A percentile compares a stretch with the other conserved stretches of the same genome.
phyloP scores from a whole-genome alignment of 2,113 vertebrate species.

The Cololabis saira region DNA sequence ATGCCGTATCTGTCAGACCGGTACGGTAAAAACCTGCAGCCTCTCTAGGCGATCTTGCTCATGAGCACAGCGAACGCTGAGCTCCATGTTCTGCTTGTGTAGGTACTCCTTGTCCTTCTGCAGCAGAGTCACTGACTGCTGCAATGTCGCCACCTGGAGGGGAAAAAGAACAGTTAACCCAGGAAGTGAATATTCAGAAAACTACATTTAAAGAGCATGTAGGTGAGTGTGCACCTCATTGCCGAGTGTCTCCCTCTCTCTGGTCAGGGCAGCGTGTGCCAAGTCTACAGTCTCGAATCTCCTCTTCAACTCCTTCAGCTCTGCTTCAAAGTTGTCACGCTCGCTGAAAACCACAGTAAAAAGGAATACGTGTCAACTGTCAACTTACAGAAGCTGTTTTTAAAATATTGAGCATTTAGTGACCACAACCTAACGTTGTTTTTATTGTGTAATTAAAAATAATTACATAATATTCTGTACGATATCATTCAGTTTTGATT shows the following conservation, averaged over 20 bases:
- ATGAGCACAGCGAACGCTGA: conserved; percentile 92
- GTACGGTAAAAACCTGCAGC: conserved; percentile 75
- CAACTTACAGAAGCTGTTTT: too few species aligned
- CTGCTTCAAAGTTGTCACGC: conserved; percentile 88
- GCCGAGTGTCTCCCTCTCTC: conserved; percentile 87
- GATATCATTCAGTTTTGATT: too few species aligned
- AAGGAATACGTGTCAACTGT: not conserved
- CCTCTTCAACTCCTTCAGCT: conserved; percentile 86
- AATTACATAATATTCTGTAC: too few species aligned
- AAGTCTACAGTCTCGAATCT: conserved; percentile 87
- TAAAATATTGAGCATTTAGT: too few species aligned
- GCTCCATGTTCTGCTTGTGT: conserved; percentile 93
- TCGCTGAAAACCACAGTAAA: conserved; percentile 78
- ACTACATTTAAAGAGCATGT: not conserved
- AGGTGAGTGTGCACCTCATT: conserved; percentile 86
- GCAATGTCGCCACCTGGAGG: conserved; percentile 85
- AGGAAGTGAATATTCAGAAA: not conserved
- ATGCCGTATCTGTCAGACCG: not conserved
- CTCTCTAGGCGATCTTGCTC: conserved; percentile 93
- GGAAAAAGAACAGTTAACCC: not conserved
- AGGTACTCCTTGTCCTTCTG: conserved; percentile 98
- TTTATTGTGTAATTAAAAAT: too few species aligned
- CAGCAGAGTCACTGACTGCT: conserved; percentile 90
- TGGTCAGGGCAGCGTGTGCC: conserved; percentile 81
- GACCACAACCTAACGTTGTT: too few species aligned